phyloP scores from a whole-genome alignment of 2,113 vertebrate species.

The Pseudonaja textilis region DNA sequence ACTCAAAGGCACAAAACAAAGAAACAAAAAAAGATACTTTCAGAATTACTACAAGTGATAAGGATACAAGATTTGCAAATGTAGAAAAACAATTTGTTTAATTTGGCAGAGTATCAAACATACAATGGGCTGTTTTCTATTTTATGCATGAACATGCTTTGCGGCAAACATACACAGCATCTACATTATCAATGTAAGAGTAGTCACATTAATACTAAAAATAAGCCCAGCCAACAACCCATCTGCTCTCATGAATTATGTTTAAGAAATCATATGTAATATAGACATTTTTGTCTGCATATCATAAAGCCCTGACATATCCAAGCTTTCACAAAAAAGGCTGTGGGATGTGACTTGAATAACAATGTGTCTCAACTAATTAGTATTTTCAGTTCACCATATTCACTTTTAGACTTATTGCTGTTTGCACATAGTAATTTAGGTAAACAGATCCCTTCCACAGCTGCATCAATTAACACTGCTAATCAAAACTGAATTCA shows the following conservation, averaged over 20 bases:
- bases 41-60: constrained; percentile 34
- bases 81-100: constrained; percentile 51
- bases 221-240: constrained; percentile 67
- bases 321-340: constrained; percentile 80
- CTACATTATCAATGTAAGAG: constrained; percentile 57
- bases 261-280: constrained; percentile 80
- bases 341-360: constrained; percentile 81
- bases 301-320: constrained; percentile 77
- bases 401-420: constrained; percentile 83
- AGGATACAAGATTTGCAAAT: constrained; percentile 53
- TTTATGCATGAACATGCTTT: constrained; percentile 8
- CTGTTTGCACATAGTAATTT: constrained; percentile 87
- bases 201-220: constrained; percentile 71
- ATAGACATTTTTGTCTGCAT: constrained; percentile 80
- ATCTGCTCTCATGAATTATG: constrained; percentile 80
- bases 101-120: constrained; percentile 46
- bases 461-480: constrained; percentile 88
- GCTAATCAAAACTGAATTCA: constrained; percentile 89
- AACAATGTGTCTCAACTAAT: constrained; percentile 83
- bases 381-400: constrained; percentile 85
- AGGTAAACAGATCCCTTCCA: constrained; percentile 83
- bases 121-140: constrained; percentile 44
- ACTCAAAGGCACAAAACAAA: background rate
- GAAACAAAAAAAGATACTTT: background rate
- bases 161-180: constrained; percentile 40